Base-by-base conservation (phyloP, 2,888 invertebrate genomes). In the Ochlodes sylvanus region DNA sequence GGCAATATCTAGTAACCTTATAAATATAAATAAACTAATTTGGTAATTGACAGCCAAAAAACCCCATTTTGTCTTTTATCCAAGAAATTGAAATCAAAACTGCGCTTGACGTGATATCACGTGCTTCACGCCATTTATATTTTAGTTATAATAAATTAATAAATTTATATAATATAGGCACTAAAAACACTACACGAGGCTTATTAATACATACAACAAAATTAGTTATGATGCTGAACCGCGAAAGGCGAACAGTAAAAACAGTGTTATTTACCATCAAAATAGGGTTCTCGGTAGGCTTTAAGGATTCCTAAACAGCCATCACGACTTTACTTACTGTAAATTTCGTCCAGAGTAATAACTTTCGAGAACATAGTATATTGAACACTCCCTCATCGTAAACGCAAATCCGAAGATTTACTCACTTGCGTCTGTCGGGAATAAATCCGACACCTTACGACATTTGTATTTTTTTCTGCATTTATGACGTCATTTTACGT, bases 391-490 rank as follows among this genome's bases (percentile, higher is more conserved):
- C 76, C 70, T 70, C 70, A 68, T 78, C 78, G 76, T 78, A 78
- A 78, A 78, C 68, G 72, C 71, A 70, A 75, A 75, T 77, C 69
- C 70, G 70, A 73, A 70, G 74, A 76, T 76, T 73, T 77, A 76
- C 71, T 74, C 71, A 74, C 69, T 72, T 70, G 71, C 71, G 73
- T 70, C 68, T 74, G 77, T 73, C 73, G 70, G 71, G 70, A 72
- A 77, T 77, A 77, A 75, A 78, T 76, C 74, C 73, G 62, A 70
- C 71, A 71, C 71, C 72, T 72, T 73, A 73, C 69, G 75, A 75
- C 74, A 65, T 71, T 55, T 55, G 57, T 63, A 38, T 52, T 69
- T 69, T 60, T 64, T 50, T 34, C 14, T 52, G 17, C 34, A 19
- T 65, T 38, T 50, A 34, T 71, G 71, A 71, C 69, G 69, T 69